Conservation (phyloP, 1,140 invertebrate genomes). For the Drosophila guanche region DNA sequence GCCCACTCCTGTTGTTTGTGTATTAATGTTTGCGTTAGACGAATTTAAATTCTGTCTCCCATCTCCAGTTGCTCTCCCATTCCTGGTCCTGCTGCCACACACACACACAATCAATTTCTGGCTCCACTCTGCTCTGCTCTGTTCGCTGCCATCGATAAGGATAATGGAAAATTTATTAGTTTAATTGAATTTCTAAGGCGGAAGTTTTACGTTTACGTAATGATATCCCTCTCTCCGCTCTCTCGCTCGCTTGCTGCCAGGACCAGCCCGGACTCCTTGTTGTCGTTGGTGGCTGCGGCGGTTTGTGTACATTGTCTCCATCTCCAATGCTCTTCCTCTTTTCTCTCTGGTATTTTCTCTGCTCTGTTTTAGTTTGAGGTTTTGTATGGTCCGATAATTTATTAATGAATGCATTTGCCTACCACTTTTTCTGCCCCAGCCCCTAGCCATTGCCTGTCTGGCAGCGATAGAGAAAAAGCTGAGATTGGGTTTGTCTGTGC, state of each 20-base stretch:
- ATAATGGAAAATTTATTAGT: conserved; percentile 83
- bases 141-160: conserved; percentile 78
- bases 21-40: conserved; percentile 72
- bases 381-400: conserved; percentile 69
- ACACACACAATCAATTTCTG: conserved; percentile 39
- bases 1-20: conserved; percentile 16
- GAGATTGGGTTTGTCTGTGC: background rate
- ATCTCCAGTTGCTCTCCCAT: conserved; percentile 6
- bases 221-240: conserved; percentile 62
- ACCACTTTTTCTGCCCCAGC: conserved; percentile 34
- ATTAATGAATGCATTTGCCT: conserved; percentile 79
- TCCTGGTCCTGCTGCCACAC: conserved; percentile 3
- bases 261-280: conserved; percentile 38
- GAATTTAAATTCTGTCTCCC: conserved; percentile 64
- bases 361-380: conserved; percentile 67
- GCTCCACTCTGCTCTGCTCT: conserved; percentile 35
- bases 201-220: conserved; percentile 82
- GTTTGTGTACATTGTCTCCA: conserved; percentile 63
- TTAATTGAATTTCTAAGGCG: conserved; percentile 83
- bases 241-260: conserved; percentile 40
- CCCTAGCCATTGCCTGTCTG: no score
- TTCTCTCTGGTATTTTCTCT: conserved; percentile 14
- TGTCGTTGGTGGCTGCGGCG: conserved; percentile 49
- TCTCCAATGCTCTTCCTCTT: background rate
- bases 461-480: background rate